Evolutionary conservation across 2,888 invertebrate genomes (phyloP), one percentile per base, ranked within the genome.

Genomic region (Gymnoscelis rufifasciata): DNA sequence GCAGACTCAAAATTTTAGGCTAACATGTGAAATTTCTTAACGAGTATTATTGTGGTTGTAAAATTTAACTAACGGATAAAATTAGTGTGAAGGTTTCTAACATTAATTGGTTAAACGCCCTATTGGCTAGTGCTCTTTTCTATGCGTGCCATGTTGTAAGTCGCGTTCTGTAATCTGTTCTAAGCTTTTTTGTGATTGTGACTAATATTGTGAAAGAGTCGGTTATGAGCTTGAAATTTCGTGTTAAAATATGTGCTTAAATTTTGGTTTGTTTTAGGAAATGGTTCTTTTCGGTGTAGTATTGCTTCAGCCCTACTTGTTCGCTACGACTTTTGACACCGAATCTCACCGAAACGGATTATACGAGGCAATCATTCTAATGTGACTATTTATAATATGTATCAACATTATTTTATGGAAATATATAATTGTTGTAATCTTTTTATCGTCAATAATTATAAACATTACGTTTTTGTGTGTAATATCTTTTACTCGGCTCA

Each of bases 211-310:
- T 35, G 1, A n/a, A 44, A 30, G 13, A 2, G 15, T 10, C 0
- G 10, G 10, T 13, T 12, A 14, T 15, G 13, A 3, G 10, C 7
- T 37, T 23, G n/a, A n/a, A n/a, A 7, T 29, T 29, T 29, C 15
- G n/a, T 31, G 4, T n/a, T 43, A 15, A 14, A 27, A 11, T 11
- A 7, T 35, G 5, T 33, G 38, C 27, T 54, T 23, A 27, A 19
- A 38, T 52, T 59, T 31, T 47, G 41, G 51, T 57, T 60, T 57
- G 57, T 60, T 60, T 57, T 60, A 57, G 57, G 57, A 38, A 23
- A 49, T 56, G 56, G 45, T 56, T 52, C 44, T 51, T 48, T 57
- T 48, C 53, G 57, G 59, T 59, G 57, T 59, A 59, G 47, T 51
- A 38, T 52, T 48, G 43, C 52, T 45, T 43, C 57, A 43, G 43